Conservation (phyloP, 2,797 vertebrate genomes). For the Propithecus perrieri region DNA sequence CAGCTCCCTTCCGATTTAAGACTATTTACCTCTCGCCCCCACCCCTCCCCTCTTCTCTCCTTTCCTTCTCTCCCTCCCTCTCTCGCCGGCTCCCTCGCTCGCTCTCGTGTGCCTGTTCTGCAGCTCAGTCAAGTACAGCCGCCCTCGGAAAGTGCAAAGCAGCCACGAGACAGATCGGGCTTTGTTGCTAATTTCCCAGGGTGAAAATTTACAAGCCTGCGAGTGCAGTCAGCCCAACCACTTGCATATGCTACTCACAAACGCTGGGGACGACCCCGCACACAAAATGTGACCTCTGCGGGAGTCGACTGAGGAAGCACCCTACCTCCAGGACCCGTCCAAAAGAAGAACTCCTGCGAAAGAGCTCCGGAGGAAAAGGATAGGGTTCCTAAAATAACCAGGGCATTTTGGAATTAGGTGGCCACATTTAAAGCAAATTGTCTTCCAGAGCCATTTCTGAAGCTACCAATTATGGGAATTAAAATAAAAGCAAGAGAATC, state of each 20-base stretch:
- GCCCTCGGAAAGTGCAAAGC: conserved; percentile 86
- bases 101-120: conserved; percentile 79
- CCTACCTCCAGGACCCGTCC: conserved; percentile 42
- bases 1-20: conserved; percentile 86
- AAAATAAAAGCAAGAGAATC: conserved; percentile 54
- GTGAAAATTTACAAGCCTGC: conserved; percentile 86
- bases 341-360: conserved; percentile 38
- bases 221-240: conserved; percentile 83
- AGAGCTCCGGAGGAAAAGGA: background rate
- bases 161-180: conserved; percentile 86
- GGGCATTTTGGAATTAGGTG: conserved; percentile 47
- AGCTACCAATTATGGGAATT: conserved; percentile 59
- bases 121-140: conserved; percentile 85
- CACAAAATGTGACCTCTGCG: conserved; percentile 57
- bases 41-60: conserved; percentile 77
- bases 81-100: conserved; percentile 56
- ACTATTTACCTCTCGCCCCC: conserved; percentile 85
- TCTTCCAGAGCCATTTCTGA: conserved; percentile 42
- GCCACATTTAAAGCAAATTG: conserved; percentile 46
- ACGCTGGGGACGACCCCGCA: conserved; percentile 80
- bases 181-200: conserved; percentile 89
- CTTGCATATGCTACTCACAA: conserved; percentile 81
- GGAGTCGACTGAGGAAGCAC: conserved; percentile 36
- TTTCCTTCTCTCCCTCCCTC: conserved; percentile 57
- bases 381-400: conserved; percentile 59